Evolutionary conservation across 2,888 invertebrate species (phyloP).

Genomic region (Hirtodrosophila alboralis): DNA sequence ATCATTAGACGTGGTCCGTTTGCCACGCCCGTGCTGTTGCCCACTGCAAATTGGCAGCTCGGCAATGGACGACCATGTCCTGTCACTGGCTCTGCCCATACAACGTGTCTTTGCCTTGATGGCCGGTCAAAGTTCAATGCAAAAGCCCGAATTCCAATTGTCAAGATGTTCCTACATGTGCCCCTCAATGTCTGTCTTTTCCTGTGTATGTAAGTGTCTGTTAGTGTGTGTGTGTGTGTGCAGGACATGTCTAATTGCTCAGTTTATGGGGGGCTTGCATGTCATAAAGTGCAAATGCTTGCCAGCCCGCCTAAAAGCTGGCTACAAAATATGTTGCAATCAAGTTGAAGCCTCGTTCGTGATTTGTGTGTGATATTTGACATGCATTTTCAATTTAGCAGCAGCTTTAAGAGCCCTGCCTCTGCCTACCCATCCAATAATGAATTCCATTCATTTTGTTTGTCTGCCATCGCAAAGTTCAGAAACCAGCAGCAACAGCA

Average conservation of each 20-base stretch:
- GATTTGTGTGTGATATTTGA: conserved; percentile 77
- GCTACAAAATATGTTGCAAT: conserved; percentile 52
- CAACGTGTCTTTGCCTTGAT: too few relatives aligned
- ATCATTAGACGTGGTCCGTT: conserved; percentile 76
- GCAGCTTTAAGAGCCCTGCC: conserved; percentile 58
- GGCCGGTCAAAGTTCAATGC: conserved; percentile 74
- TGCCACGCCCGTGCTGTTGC: conserved; percentile 71
- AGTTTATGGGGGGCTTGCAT: conserved; percentile 60
- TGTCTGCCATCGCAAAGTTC: conserved; percentile 52
- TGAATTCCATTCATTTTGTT: conserved; percentile 79
- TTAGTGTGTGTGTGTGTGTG: conserved; percentile 11
- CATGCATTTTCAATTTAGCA: conserved; percentile 82
- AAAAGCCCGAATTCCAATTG: conserved; percentile 72
- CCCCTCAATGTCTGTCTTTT: neutral
- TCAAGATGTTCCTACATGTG: conserved; percentile 55
- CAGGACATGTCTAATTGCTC: conserved; percentile 74
- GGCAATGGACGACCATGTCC: conserved; percentile 66
- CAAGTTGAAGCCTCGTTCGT: conserved; percentile 34
- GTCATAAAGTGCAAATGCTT: conserved; percentile 69
- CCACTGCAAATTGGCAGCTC: conserved; percentile 72
- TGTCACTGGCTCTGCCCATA: conserved; percentile 60
- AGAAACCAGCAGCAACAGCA: conserved; percentile 18
- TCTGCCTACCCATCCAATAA: conserved; percentile 67
- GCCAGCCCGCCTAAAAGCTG: conserved; percentile 36
- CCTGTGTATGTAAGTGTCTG: neutral